Evolutionary conservation across 2,113 vertebrate genomes (phyloP), one percentile per base, ranked within the genome.

Genomic region (Dasyprocta punctata): DNA sequence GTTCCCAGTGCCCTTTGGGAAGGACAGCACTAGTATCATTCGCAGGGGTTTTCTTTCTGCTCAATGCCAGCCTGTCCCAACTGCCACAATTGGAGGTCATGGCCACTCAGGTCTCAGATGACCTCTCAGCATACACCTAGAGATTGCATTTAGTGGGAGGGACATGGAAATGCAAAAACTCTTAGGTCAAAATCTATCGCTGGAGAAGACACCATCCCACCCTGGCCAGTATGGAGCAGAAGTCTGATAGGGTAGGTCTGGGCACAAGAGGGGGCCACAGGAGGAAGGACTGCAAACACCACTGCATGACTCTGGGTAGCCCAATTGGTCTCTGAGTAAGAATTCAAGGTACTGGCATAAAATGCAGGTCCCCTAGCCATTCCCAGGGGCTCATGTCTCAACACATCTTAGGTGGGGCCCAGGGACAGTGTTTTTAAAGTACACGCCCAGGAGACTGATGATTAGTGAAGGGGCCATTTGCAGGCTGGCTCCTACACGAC

Each of bases 241-340:
- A 41, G 44, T 47, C 26, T 28, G n/a, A 28, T 41, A 41, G 38
- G 4, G 9, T 19, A 4, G 3, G 56, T 3, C 36, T 24, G 1
- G 41, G 13, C 3, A 1, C 10, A 1, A 54, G 2, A 44, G 36
- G 22, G n/a, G 58, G 5, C 3, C 44, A 9, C 0, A 2, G 10
- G 54, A 61, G 5, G 63, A 36, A 24, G 7, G 3, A 2, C 16
- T 1, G 9, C 3, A 41, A 58, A 44, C 0, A 30, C 36, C 7
- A 3, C 2, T 14, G 54, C 4, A 19, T 24, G 61, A 67, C 44
- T 10, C 61, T 22, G 14, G 44, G 33, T 3, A 2, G n/a, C 41
- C 73, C 58, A 49, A 28, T 16, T 0, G 4, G 13, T 30, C 77
- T 26, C 61, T 1, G 16, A 49, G n/a, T 17, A 75, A 83, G 77